Evolutionary conservation across 2,113 vertebrate species (phyloP), one percentile per base, ranked within the genome.

Genomic region (Ochotona princeps): DNA sequence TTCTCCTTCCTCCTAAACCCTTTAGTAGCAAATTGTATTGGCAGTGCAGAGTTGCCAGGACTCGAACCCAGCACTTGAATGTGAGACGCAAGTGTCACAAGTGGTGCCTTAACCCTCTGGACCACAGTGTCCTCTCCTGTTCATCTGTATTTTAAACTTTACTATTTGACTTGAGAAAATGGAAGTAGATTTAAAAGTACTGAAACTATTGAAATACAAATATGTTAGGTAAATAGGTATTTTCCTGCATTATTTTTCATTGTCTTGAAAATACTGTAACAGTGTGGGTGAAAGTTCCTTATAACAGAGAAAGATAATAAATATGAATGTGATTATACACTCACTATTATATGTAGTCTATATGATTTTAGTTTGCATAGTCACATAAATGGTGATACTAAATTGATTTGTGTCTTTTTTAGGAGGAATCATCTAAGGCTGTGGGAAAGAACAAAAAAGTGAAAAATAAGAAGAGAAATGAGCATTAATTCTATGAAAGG

Each of bases 401-500:
- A 65, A 92, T 20, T 95, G 63, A 90, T 5, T 94, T 96, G 7
- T 86, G n/a, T 94, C 90, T 96, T 28, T 98, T 98, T 91, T 89
- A 98, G 98, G 98, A 98, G 47, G 98, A 98, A 35, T 97, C 97
- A 60, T 95, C 97, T 89, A 98, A 98, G 79, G 95, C 96, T 87
- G 25, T 94, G 13, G 98, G 98, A 93, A 98, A 97, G 94, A 98
- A 93, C 93, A 98, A 97, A 96, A 98, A 96, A 95, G 94, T 95
- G 66, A 97, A 49, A 54, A 98, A 98, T 75, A 98, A 98, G 97
- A 98, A 97, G 94, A 98, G 76, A 96, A 93, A 63, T 75, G 98
- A 98, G 47, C 97, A 97, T 93, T 98, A 94, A 96, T 89, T 91
- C 80, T 67, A 80, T 94, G 10, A 73, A 90, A 67, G 25, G 73